Base-by-base conservation (phyloP, 2,888 invertebrate species). In the Cordilura impudica region DNA sequence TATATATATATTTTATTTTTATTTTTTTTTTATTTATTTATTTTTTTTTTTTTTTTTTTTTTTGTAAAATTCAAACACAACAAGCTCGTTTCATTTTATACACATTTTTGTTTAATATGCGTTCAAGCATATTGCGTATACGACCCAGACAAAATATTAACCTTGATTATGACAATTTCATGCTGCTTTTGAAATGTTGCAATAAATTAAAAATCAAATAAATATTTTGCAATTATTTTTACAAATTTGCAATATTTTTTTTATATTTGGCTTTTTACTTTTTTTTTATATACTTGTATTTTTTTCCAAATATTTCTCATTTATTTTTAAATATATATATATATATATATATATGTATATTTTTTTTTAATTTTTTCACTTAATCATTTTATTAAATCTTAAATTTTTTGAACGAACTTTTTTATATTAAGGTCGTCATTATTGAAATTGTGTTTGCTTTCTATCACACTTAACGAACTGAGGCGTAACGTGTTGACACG, bases 401-500 rank as follows among this genome's bases (percentile, higher is more conserved):
- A 61, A 61, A 67, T n/a, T 39, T 61, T 74, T 67, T 61, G 47
- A 74, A 69, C 54, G 67, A 69, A 53, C 47, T 69, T 74, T 35
- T 69, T 74, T 35, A 35, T 4, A 35, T 39, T 39, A 75, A 75
- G 74, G 74, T 75, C 74, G 67, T 61, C 61, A 53, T 63, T 69
- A 49, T 76, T 63, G 2, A 4, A 39, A n/a, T n/a, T 69, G 54
- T 76, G 69, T 35, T 63, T 58, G 29, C n/a, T 49, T 8, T 19
- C n/a, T 16, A 21, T 49, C 16, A 31, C 49, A 49, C 19, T 29
- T 47, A 19, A 29, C 60, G 53, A 77, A 67, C 47, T 53, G 60
- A 61, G 51, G 54, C 79, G 75, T 79, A 56, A 71, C 67, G 75
- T 71, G 61, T 61, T 54, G 56, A 56, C 67, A 79, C 71, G 53